Conservation (phyloP, 2,888 invertebrate genomes). For the Ophioninae sp. region DNA sequence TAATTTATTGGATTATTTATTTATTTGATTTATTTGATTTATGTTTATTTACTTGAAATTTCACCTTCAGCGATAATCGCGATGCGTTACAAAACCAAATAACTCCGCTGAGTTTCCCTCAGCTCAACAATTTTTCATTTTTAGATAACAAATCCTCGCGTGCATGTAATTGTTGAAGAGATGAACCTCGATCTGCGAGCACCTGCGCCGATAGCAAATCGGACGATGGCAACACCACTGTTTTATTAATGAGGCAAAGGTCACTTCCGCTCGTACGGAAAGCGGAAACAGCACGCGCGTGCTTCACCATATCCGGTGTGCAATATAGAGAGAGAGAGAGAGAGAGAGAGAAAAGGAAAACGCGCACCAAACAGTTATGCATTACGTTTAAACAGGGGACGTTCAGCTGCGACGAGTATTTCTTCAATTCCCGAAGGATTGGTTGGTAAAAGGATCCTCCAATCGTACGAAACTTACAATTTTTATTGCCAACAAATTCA, state of each 20-base stretch:
- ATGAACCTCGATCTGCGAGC: constrained; percentile 35
- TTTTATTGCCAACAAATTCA: background rate
- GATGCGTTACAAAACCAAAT: background rate
- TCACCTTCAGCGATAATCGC: background rate
- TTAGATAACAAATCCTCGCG: background rate
- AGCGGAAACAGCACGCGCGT: constrained; percentile 73
- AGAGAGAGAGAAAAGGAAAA: background rate
- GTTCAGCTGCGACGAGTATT: constrained; percentile 5
- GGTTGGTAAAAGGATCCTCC: background rate
- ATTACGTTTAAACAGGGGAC: constrained; percentile 13
- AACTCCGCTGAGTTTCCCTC: no score
- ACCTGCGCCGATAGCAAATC: constrained; percentile 52
- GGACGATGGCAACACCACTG: constrained; percentile 48
- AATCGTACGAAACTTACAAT: background rate
- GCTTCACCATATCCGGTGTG: constrained; percentile 72
- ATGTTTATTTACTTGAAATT: no score
- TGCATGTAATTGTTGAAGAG: constrained; percentile 14
- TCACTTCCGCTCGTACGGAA: constrained; percentile 73
- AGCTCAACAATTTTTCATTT: background rate
- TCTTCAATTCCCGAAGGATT: constrained; percentile 5
- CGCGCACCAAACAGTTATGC: constrained; percentile 36
- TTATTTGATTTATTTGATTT: no score
- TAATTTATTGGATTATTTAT: no score
- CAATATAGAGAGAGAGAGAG: background rate
- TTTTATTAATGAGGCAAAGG: constrained; percentile 73